These are phyloP conservation scores for Maniola hyperantus DNA, from an alignment of 2,888 invertebrate genomes.

Conservation along the genomic window DNA sequence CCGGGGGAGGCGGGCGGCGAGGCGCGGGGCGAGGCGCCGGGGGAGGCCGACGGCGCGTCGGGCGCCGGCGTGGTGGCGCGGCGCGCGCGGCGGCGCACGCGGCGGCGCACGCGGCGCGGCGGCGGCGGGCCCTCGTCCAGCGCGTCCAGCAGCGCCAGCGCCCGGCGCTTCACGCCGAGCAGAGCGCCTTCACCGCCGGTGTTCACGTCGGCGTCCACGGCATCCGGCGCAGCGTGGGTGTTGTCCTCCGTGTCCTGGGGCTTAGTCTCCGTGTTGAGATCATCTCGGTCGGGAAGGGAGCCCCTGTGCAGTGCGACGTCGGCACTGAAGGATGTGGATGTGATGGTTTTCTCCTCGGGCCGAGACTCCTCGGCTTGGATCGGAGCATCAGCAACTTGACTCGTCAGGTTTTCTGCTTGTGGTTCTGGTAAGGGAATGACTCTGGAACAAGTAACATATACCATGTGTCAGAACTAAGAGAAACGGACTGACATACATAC, in stretches of 20 bases:
- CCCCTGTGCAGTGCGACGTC: background rate
- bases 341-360: background rate
- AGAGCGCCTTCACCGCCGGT: background rate
- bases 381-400: slow-evolving; percentile 1
- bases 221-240: no score
- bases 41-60: background rate
- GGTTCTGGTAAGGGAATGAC: slow-evolving; percentile 23
- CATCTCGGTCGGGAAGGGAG: background rate
- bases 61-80: slow-evolving; percentile 6
- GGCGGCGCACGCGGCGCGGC: slow-evolving; percentile 27
- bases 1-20: background rate
- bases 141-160: slow-evolving; percentile 26
- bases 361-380: background rate
- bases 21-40: background rate
- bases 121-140: slow-evolving; percentile 23
- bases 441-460: slow-evolving; percentile 23
- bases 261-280: background rate
- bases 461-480: background rate
- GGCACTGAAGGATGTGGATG: background rate
- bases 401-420: slow-evolving; percentile 3
- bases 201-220: background rate
- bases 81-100: slow-evolving; percentile 27
- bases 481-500: background rate
- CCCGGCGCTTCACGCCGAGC: background rate
- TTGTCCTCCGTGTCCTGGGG: no score